Evolutionary conservation across 2,888 invertebrate species (phyloP), one percentile per base, ranked within the genome.

Genomic region (Tanypteryx hageni): DNA sequence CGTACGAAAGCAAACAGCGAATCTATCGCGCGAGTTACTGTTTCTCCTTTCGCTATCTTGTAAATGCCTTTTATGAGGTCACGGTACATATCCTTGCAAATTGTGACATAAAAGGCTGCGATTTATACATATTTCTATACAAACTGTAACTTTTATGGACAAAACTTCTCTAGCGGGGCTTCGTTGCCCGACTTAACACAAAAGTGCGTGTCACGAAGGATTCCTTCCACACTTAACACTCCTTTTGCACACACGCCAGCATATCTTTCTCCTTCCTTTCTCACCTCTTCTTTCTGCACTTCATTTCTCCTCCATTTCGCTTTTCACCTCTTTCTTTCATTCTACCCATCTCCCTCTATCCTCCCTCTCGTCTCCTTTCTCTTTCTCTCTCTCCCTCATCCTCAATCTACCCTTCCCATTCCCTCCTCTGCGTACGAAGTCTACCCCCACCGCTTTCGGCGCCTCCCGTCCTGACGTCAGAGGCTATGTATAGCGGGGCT

Each of bases 381-480:
- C 64, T 68, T 44, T n/a, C 16, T 64, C 22, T 61, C n/a, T 22
- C 68, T 64, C 86, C 61, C 61, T 44, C 89, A n/a, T 8, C 31
- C 44, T 57, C 81, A 31, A 14, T 31, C 59, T 31, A 27, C 85
- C 86, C 59, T 27, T 16, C 22, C 86, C 86, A 14, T 18, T 61
- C 61, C 58, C 61, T 27, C 59, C 89, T 64, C 61, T 64, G 4
- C 64, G n/a, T 64, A n/a, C 86, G 59, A 13, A 22, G 14, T 9
- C 59, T 31, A 27, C 85, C 86, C 86, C 59, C 44, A 18, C 16
- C 31, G 18, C 64, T 64, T 4, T 31, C 44, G 61, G 31, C 89
- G 27, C 85, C 58, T n/a, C 18, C 94, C 95, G 82, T 94, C 95
- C 68, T 92, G 92, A 92, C 92, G 92, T 92, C 92, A 92, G 92